Percentiles rank a stretch among this genome's conserved stretches.
phyloP scores from a whole-genome alignment of 2,888 invertebrate genomes.

The Dynastes maya region DNA sequence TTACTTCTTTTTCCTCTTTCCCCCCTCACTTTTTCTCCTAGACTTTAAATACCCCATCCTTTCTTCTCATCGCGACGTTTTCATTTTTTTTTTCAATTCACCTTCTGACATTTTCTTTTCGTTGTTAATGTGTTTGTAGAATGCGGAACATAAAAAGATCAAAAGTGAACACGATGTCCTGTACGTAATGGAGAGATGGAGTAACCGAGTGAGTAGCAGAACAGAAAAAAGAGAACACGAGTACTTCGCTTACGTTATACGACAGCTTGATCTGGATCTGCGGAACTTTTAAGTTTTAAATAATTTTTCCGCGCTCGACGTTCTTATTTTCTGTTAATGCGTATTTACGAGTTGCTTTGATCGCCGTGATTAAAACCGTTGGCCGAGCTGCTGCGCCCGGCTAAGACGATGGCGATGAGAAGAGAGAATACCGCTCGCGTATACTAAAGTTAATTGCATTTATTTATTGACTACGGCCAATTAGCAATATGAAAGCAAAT shows the following conservation, averaged over 20 bases:
- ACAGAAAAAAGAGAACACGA: slow-evolving; percentile 5
- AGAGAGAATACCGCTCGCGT: slow-evolving; percentile 34
- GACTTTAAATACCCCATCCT: slow-evolving; percentile 3
- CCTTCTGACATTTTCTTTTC: slow-evolving; percentile 12
- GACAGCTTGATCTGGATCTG: slow-evolving; percentile 38
- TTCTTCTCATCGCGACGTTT: slow-evolving; percentile 8
- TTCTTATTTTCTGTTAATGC: slow-evolving; percentile 25
- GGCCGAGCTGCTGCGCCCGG: neutral
- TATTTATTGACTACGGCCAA: slow-evolving; percentile 44
- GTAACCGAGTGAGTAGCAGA: slow-evolving; percentile 18
- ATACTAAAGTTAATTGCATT: slow-evolving; percentile 44
- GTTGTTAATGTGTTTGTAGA: slow-evolving; percentile 21
- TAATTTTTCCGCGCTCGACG: slow-evolving; percentile 28
- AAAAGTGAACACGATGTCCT: slow-evolving; percentile 5
- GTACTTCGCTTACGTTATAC: neutral
- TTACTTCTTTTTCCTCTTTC: slow-evolving; percentile 4
- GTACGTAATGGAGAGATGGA: slow-evolving; percentile 11
- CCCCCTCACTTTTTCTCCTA: neutral
- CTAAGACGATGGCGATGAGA: slow-evolving; percentile 8
- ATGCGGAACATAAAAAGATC: slow-evolving; percentile 31
- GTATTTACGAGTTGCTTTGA: slow-evolving; percentile 31
- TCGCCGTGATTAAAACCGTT: slow-evolving; percentile 37
- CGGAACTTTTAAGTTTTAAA: slow-evolving; percentile 30
- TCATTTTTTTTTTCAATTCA: slow-evolving; percentile 13
- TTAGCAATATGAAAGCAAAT: slow-evolving; percentile 47